Conservation (phyloP, 2,888 invertebrate species). For the Escarpia spicata region DNA sequence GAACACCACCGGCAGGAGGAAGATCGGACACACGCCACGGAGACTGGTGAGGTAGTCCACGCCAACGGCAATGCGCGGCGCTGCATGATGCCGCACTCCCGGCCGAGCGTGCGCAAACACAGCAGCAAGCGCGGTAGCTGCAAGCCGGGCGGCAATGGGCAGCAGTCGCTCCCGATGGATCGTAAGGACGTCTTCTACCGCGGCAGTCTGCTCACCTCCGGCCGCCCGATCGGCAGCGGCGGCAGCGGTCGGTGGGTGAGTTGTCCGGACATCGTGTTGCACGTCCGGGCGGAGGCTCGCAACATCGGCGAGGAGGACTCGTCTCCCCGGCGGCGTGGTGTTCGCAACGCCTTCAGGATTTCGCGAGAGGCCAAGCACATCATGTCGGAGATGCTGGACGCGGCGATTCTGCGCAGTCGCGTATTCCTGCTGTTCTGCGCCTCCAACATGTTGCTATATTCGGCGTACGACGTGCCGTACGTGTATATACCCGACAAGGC, state of each 20-base stretch:
- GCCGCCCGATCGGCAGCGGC: conserved; percentile 30
- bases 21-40: neutral
- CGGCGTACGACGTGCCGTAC: conserved; percentile 92
- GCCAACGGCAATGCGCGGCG: conserved; percentile 18
- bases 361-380: conserved; percentile 50
- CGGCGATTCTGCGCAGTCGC: conserved; percentile 52
- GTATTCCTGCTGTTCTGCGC: conserved; percentile 69
- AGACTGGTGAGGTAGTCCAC: neutral
- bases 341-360: conserved; percentile 36
- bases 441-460: conserved; percentile 88
- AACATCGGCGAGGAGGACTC: neutral
- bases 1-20: neutral
- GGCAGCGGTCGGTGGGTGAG: conserved; percentile 76
- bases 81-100: neutral
- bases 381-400: conserved; percentile 55
- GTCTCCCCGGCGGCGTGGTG: conserved; percentile 20
- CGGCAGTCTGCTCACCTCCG: conserved; percentile 51
- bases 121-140: neutral
- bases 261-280: conserved; percentile 85
- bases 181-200: conserved; percentile 63
- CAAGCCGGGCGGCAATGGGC: neutral
- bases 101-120: neutral
- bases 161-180: conserved; percentile 46
- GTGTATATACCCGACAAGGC: conserved; percentile 87
- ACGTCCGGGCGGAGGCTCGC: neutral